Evolutionary conservation across 92 coral and sea anemone species (phyloP).

Genomic region (Chrysogorgia sp.): DNA sequence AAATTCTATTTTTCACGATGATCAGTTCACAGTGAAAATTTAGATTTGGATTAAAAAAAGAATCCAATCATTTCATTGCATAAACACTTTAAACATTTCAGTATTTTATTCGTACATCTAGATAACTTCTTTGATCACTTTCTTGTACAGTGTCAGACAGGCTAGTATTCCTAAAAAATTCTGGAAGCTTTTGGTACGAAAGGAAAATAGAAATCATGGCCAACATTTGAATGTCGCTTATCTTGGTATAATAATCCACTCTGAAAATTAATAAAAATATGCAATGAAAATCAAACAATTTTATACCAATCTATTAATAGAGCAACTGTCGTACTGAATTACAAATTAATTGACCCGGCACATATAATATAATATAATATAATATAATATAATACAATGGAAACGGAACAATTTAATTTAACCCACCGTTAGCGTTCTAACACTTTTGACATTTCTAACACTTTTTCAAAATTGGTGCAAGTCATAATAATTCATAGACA

Average conservation of each 20-base stretch:
- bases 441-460: no score
- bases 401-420: no score
- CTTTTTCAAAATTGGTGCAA: no score
- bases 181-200: conserved; percentile 78
- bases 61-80: no score
- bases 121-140: not conserved
- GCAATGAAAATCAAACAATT: not conserved
- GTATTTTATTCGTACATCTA: conserved; percentile 12
- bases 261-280: conserved; percentile 38
- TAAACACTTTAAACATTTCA: no score
- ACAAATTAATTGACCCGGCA: not conserved
- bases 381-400: no score
- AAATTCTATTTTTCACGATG: no score
- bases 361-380: not conserved
- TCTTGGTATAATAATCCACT: conserved; percentile 77
- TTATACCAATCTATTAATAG: not conserved
- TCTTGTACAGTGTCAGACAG: not conserved
- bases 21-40: no score
- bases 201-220: conserved; percentile 90
- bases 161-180: conserved; percentile 45
- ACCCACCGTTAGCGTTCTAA: no score
- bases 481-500: no score
- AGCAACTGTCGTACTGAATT: not conserved
- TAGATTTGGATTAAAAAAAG: no score
- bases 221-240: conserved; percentile 87